Evolutionary conservation across 2,113 vertebrate genomes (phyloP).

Genomic region (Corythornis vintsioides): DNA sequence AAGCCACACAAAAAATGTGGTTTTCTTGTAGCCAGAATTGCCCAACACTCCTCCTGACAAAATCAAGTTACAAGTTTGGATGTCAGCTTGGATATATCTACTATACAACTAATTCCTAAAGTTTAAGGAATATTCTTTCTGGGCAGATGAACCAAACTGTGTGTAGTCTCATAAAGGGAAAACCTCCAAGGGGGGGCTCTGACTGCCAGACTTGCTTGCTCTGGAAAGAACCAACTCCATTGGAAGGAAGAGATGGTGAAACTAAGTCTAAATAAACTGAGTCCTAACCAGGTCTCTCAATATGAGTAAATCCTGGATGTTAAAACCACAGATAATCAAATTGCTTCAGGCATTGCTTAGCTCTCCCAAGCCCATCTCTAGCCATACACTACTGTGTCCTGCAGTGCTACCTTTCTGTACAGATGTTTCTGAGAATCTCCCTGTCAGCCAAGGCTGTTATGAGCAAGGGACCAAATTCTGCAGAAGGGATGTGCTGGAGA

Average conservation of each 20-base stretch:
- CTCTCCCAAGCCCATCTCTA: background rate
- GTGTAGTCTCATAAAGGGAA: background rate
- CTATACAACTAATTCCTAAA: too few species aligned
- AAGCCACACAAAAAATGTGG: background rate
- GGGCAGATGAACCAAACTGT: background rate
- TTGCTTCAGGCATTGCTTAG: background rate
- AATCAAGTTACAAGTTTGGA: background rate
- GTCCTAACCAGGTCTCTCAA: background rate
- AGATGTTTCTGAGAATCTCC: background rate
- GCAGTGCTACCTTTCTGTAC: background rate
- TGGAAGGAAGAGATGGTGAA: constrained; percentile 25
- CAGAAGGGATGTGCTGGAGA: background rate
- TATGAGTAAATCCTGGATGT: background rate
- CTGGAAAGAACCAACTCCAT: too few species aligned
- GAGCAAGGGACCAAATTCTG: background rate
- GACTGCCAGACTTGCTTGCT: too few species aligned
- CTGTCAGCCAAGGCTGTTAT: background rate
- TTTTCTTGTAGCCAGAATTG: background rate
- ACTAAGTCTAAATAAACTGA: constrained; percentile 2
- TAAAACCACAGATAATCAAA: background rate
- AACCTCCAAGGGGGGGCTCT: too few species aligned
- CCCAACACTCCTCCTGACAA: background rate
- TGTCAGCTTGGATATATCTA: too few species aligned
- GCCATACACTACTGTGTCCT: background rate
- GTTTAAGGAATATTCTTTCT: too few species aligned